Evolutionary conservation across 2,113 vertebrate genomes (phyloP).

Genomic region (Hucho hucho): DNA sequence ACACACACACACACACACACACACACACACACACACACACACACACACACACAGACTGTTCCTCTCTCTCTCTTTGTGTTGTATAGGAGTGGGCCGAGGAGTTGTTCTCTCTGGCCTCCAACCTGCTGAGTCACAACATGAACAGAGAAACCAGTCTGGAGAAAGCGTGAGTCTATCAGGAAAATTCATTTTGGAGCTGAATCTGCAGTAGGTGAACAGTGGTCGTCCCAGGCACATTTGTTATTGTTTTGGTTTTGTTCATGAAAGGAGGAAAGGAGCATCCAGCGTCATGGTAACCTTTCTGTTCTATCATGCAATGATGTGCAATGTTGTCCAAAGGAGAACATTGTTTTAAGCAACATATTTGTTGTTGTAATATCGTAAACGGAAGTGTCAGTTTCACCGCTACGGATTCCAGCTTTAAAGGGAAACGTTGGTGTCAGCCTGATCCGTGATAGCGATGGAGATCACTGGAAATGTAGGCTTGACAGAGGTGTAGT

Average conservation of each 20-base stretch:
- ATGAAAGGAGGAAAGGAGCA: no score
- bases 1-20: background rate
- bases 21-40: slow-evolving; percentile 6
- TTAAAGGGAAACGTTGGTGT: background rate
- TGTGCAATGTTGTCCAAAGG: no score
- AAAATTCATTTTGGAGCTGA: no score
- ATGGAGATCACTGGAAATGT: background rate
- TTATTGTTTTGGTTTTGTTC: no score
- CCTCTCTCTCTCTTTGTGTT: slow-evolving; percentile 21
- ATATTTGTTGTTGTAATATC: no score
- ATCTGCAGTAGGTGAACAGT: no score
- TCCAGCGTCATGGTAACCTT: no score
- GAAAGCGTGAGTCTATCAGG: slow-evolving; percentile 87
- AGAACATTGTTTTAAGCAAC: no score
- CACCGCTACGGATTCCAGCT: no score
- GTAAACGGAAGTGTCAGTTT: no score
- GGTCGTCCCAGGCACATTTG: no score
- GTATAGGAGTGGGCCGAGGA: slow-evolving; percentile 93
- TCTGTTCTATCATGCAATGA: no score
- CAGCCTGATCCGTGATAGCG: background rate
- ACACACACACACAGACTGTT: background rate
- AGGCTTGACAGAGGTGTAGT: background rate
- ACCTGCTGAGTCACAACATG: slow-evolving; percentile 94
- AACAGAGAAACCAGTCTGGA: slow-evolving; percentile 92
- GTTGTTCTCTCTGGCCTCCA: slow-evolving; percentile 93